These are phyloP conservation scores for Brachyalestes nurse DNA, from an alignment of 2,797 vertebrate species.

Conservation along the genomic window DNA sequence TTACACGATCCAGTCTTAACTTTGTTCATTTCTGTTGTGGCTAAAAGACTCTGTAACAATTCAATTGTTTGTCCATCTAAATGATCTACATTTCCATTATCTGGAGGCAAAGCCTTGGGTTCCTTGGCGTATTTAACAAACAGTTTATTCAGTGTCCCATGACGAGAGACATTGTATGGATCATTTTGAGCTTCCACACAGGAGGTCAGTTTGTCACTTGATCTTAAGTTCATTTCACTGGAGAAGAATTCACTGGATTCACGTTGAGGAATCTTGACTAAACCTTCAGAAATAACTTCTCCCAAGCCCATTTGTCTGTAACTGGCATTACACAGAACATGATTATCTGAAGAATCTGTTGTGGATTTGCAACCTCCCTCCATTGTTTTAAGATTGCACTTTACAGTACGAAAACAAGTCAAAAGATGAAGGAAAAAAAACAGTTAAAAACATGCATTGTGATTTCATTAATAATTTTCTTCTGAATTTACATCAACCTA, in stretches of 20 bases:
- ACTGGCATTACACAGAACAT: background rate
- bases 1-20: conserved; percentile 12
- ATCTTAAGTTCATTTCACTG: background rate
- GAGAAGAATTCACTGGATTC: background rate
- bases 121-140: conserved; percentile 23
- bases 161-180: background rate
- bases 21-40: conserved; percentile 27
- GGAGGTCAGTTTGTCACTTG: background rate
- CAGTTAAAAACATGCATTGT: no score
- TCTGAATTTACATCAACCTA: no score
- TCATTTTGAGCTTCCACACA: background rate
- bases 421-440: no score
- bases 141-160: background rate
- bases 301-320: background rate
- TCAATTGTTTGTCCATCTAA: conserved; percentile 28
- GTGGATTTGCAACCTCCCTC: background rate
- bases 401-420: no score
- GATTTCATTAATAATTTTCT: no score
- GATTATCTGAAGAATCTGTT: background rate
- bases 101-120: conserved; percentile 17
- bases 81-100: background rate
- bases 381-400: background rate
- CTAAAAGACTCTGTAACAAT: conserved; percentile 35
- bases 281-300: conserved; percentile 15
- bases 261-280: conserved; percentile 14